These are phyloP conservation scores for Caradrina kadenii DNA, from an alignment of 2,888 invertebrate species.

Conservation along the genomic window DNA sequence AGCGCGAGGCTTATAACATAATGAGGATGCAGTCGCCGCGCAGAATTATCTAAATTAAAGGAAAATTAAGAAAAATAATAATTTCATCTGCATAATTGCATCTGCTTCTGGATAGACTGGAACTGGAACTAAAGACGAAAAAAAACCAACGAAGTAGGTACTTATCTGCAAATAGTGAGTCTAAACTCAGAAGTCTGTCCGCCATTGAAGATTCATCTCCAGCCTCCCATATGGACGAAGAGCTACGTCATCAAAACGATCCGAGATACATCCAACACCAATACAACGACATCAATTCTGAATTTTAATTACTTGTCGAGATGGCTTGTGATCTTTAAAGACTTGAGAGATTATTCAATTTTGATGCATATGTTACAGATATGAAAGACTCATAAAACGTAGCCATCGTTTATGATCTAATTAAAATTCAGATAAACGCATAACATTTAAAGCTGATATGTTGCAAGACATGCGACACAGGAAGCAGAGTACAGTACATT, in stretches of 20 bases:
- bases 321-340: neutral
- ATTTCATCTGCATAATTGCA: neutral
- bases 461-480: constrained; percentile 70
- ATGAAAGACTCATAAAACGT: neutral
- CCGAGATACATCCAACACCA: constrained; percentile 3
- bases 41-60: neutral
- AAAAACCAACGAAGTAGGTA: neutral
- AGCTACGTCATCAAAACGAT: constrained; percentile 20
- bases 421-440: constrained; percentile 58
- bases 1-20: constrained; percentile 10
- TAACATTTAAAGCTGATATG: constrained; percentile 70
- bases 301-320: constrained; percentile 49
- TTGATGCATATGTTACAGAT: neutral
- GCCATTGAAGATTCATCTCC: constrained; percentile 4
- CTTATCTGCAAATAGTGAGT: neutral
- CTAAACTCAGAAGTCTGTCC: neutral
- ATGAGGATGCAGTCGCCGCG: constrained; percentile 19
- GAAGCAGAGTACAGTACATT: constrained; percentile 57
- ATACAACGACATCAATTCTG: constrained; percentile 40
- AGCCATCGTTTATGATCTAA: constrained; percentile 14
- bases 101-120: neutral
- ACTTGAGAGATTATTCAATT: neutral
- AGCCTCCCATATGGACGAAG: constrained; percentile 19
- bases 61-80: neutral
- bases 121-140: neutral